Evolutionary conservation across 2,888 invertebrate species (phyloP).

Genomic region (Apeira syringaria): DNA sequence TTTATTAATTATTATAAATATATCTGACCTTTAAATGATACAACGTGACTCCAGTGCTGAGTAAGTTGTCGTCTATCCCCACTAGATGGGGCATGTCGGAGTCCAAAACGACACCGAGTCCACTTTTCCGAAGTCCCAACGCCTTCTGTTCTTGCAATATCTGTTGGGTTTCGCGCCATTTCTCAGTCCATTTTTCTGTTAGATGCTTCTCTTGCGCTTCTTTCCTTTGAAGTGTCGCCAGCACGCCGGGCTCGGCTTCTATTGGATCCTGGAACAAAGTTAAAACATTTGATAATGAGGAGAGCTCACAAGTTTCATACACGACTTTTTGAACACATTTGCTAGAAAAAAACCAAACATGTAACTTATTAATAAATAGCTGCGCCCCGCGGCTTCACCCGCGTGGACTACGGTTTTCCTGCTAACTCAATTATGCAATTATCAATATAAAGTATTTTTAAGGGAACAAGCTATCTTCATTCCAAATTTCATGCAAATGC

Average conservation of each 20-base stretch:
- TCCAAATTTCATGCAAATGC: no score
- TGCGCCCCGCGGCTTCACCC: no score
- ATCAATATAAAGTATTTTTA: no score
- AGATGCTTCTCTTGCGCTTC: constrained; percentile 95
- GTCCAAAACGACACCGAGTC: constrained; percentile 94
- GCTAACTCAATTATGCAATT: no score
- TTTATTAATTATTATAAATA: no score
- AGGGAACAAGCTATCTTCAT: no score
- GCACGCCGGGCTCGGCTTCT: constrained; percentile 85
- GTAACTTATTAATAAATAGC: no score
- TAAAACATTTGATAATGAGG: no score
- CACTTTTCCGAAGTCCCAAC: constrained; percentile 92
- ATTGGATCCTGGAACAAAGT: constrained; percentile 67
- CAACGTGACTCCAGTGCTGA: constrained; percentile 95
- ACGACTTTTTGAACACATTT: no score
- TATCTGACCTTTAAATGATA: constrained; percentile 96
- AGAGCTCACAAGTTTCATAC: no score
- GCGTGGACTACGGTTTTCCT: no score
- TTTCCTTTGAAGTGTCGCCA: constrained; percentile 94
- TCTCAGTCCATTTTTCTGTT: constrained; percentile 96
- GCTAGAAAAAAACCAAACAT: no score
- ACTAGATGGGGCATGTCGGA: constrained; percentile 96
- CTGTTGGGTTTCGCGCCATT: constrained; percentile 95
- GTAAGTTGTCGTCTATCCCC: constrained; percentile 94
- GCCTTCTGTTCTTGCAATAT: constrained; percentile 95